Base-by-base conservation (phyloP, 2,888 invertebrate species). In the Branchinecta sandiegonensis region DNA sequence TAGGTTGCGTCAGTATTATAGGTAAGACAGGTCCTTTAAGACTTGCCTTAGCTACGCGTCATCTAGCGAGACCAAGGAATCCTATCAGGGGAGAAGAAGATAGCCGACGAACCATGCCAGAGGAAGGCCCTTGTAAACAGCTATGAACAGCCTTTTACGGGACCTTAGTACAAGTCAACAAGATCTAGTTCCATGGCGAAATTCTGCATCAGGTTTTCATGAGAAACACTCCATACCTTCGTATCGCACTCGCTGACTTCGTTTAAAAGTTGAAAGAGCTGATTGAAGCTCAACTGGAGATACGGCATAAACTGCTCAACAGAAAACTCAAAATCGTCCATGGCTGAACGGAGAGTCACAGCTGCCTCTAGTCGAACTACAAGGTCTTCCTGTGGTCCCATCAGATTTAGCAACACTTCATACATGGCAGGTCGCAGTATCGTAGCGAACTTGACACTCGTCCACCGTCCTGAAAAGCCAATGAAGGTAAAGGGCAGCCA, bases 321-420 rank as follows among this genome's bases (percentile, higher is more conserved):
- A 74, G 87, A 86, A 79, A 95, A 96, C 76, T 92, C 90, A 80
- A 94, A 94, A 78, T 94, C 94, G 74, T 94, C 93, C 50, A 95
- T 86, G 1, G 89, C 87, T 73, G 84, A 83, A 76, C 89, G 86
- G 8, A 96, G 80, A 0, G 94, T 89, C 72, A 87, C 86, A 0
- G 92, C 89, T 8, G 94, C 88, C 2, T 93, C 88, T 71, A 95
- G 79, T 74, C 92, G 84, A 47, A 95, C 91, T 3, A 77, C 77
- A 65, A 69, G 66, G 65, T 68, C 67, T n/a, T 64, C 70, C 12
- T 46, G 48, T 10, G 66, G 66, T 17, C 68, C 67, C 68, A 70
- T 63, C 11, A 50, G 23, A 8, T 37, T 48, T 6, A 69, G 47
- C 5, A 68, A 37, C 17, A 75, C 74, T 70, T 77, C 85, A 76